phyloP scores from a whole-genome alignment of 2,888 invertebrate genomes.

The Graphium colonna region DNA sequence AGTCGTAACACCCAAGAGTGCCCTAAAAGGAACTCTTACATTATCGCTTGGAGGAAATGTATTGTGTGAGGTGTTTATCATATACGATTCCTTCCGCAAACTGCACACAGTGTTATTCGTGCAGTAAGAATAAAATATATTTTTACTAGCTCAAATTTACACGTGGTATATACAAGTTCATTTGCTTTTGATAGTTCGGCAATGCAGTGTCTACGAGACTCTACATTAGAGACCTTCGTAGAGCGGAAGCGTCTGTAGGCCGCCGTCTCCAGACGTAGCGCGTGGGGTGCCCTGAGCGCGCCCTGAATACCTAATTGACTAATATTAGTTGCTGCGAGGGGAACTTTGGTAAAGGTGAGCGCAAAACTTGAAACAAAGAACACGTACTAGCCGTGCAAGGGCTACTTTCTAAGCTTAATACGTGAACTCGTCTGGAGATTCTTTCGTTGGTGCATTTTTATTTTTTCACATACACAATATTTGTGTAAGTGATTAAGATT shows the following conservation, averaged over 20 bases:
- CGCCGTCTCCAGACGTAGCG: conserved; percentile 53
- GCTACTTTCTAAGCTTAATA: conserved; percentile 64
- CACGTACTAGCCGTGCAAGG: conserved; percentile 63
- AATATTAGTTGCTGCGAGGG: conserved; percentile 72
- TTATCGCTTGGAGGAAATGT: conserved; percentile 31
- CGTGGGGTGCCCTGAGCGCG: conserved; percentile 62
- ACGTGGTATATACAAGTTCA: neutral
- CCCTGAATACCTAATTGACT: conserved; percentile 77
- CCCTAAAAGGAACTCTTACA: conserved; percentile 69
- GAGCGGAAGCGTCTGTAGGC: conserved; percentile 38
- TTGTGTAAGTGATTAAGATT: too few species aligned
- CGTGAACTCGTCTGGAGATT: conserved; percentile 40
- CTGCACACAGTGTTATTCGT: neutral
- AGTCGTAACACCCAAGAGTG: conserved; percentile 74
- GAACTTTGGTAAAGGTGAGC: conserved; percentile 71
- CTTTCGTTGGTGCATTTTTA: conserved; percentile 21
- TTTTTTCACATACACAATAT: conserved; percentile 23
- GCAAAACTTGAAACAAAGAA: conserved; percentile 73
- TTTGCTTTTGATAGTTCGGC: conserved; percentile 11
- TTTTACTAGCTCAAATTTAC: too few species aligned
- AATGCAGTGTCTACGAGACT: conserved; percentile 18
- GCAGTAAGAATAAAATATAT: too few species aligned
- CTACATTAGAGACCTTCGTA: conserved; percentile 21
- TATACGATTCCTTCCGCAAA: too few species aligned
- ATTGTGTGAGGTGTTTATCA: neutral